Conservation (phyloP, 2,888 invertebrate species). For the Dynastes tityus region DNA sequence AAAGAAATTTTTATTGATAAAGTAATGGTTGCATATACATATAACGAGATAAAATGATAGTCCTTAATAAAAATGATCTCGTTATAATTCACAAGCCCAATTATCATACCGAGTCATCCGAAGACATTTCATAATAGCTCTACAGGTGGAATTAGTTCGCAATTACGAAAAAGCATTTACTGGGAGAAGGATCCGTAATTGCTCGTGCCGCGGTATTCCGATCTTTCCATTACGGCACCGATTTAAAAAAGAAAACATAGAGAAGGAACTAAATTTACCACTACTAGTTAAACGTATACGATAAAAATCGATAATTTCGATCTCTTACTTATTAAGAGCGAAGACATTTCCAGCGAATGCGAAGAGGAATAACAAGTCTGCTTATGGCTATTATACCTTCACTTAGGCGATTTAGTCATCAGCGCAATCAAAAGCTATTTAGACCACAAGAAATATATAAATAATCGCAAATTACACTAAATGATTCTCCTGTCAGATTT, state of each 20-base stretch:
- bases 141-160: slow-evolving; percentile 35
- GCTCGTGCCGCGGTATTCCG: background rate
- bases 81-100: slow-evolving; percentile 12
- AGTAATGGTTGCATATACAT: too few relatives aligned
- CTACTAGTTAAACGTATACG: slow-evolving; percentile 11
- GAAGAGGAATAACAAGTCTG: slow-evolving; percentile 25
- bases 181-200: slow-evolving; percentile 23
- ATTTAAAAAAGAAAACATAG: slow-evolving; percentile 30
- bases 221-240: slow-evolving; percentile 6
- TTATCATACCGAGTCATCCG: slow-evolving; percentile 9
- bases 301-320: slow-evolving; percentile 34
- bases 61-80: slow-evolving; percentile 14
- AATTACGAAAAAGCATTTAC: slow-evolving; percentile 40
- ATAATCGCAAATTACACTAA: slow-evolving; percentile 50
- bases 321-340: slow-evolving; percentile 37
- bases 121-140: slow-evolving; percentile 19
- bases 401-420: slow-evolving; percentile 52
- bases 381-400: slow-evolving; percentile 48
- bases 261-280: slow-evolving; percentile 24
- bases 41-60: too few relatives aligned
- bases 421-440: slow-evolving; percentile 53
- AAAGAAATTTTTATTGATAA: background rate
- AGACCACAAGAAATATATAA: slow-evolving; percentile 47
- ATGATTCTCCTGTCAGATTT: slow-evolving; percentile 47
- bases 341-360: slow-evolving; percentile 5